Base-by-base conservation (phyloP, 1,140 invertebrate species). In the Diachasma alloeum region DNA sequence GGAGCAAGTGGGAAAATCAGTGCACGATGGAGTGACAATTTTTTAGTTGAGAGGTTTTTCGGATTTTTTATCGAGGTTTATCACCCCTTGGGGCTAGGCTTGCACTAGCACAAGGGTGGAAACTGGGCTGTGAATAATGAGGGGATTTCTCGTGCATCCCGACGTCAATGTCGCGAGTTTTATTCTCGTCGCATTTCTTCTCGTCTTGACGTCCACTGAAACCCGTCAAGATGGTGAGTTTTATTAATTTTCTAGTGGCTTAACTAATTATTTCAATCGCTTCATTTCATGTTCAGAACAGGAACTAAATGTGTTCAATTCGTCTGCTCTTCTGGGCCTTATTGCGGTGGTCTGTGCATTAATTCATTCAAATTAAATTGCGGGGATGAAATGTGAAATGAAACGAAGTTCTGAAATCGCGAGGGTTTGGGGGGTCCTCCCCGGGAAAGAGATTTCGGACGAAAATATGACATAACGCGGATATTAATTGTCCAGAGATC, bases 161-260 rank as follows among this genome's bases (percentile, higher is more conserved):
- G 72, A 63, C 72, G 72, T 63, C 39, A 17, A 22, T 31, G 22
- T 72, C 26, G 17, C 22, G 37, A 39, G 39, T 13, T 66, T 44
- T 44, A 17, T 73, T 63, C 5, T 67, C 10, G 13, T 42, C 13
- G 72, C 37, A 31, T 19, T 75, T 19, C 22, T 75, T 53, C 26
- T 68, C n/a, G 24, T 42, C 13, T 37, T 26, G 8, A n/a, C 36
- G 10, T 11, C 48, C 22, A 3, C 4, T 10, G 0, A 3, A 37
- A 75, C 63, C 6, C 8, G 46, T 26, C 74, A 75, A 46, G 74
- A 75, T 48, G 74, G 74, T 75, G 48, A 75, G 44, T 31, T 68
- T 68, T 26, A 24, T 26, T 11, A 26, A 31, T 26, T 63, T 63
- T 1, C 13, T 63, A 6, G 3, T 56, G 13, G 48, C 4, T 6